Evolutionary conservation across 2,797 vertebrate genomes (phyloP), one percentile per base, ranked within the genome.

Genomic region (Silurus aristotelis): DNA sequence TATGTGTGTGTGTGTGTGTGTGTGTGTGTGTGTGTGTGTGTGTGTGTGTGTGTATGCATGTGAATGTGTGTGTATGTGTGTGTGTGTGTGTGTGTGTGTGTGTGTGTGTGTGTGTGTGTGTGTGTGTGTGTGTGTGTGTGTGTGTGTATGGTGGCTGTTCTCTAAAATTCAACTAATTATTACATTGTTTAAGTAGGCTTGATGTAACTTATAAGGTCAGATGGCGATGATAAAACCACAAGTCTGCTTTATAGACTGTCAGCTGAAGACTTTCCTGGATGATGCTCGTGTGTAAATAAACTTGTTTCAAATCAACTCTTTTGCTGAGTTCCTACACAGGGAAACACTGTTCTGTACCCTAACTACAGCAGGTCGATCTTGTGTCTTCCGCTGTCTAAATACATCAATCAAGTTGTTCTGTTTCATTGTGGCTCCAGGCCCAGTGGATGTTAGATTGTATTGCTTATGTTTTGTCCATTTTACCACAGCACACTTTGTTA

Each of bases 371-470:
- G 70, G 61, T 86, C 2, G 76, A 75, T 83, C 79, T 83, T 78
- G 68, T 87, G 83, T 85, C 82, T 84, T 48, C 60, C 64, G 38
- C 58, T 46, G 60, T 63, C 77, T 20, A 79, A 63, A 64, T 75
- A 84, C 19, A 48, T 88, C 87, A 87, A 68, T 83, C 80, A 86
- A 77, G 46, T 81, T 82, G 70, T 78, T 84, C 22, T 71, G 75
- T 2, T 83, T 80, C 25, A 63, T 76, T 83, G 78, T 87, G 85
- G 67, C 71, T 64, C 38, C 67, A 27, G 31, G 52, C 71, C 58
- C 67, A 66, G 60, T 43, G 38, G 76, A 52, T 60, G 9, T 77
- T 43, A 52, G 31, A 48, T 27, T 60, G n/a, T 67, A n/a, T 8
- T 75, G 70, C 22, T 52, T 83, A 56, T 43, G 75, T 52, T 48